A percentile compares a stretch with the other conserved stretches of the same genome.
Evolutionary conservation across 1,140 invertebrate species (phyloP).

Genomic region (Lordiphosa clarofinis): DNA sequence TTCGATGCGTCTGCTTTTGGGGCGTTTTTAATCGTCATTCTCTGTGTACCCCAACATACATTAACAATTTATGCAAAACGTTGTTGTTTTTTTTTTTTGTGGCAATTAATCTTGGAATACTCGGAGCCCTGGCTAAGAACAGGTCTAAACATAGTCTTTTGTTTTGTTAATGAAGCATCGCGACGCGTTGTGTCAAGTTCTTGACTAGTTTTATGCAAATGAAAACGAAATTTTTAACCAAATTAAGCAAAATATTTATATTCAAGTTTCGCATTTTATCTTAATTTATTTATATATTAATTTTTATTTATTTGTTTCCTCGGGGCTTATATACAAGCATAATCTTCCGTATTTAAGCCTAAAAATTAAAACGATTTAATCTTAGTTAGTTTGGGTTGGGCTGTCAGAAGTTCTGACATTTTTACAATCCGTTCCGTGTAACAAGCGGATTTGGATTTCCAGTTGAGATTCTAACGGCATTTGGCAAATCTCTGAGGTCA

Average conservation of each 20-base stretch:
- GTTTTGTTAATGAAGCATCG: conserved; percentile 62
- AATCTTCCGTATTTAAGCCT: conserved; percentile 15
- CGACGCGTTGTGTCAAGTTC: conserved; percentile 25
- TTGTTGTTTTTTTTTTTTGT: conserved; percentile 7
- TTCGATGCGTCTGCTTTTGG: conserved; percentile 73
- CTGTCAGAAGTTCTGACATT: conserved; percentile 32
- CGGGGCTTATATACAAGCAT: conserved; percentile 8
- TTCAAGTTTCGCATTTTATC: conserved; percentile 21
- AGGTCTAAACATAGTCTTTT: conserved; percentile 40
- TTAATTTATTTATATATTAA: conserved; percentile 43
- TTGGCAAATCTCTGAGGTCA: conserved; percentile 45
- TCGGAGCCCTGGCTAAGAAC: conserved; percentile 44
- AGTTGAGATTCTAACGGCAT: conserved; percentile 44
- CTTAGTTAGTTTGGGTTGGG: conserved; percentile 1
- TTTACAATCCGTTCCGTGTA: conserved; percentile 52
- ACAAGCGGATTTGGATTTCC: conserved; percentile 42
- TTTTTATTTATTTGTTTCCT: conserved; percentile 47
- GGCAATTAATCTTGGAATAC: conserved; percentile 20
- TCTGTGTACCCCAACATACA: too few species aligned
- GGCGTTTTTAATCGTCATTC: conserved; percentile 38
- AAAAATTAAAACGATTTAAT: background rate
- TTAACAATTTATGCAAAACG: conserved; percentile 55
- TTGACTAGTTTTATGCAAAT: conserved; percentile 65
- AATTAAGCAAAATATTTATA: conserved; percentile 66
- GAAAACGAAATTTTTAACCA: conserved; percentile 64